Percentiles rank a stretch among this genome's conserved stretches.
Conservation (phyloP, 2,888 invertebrate genomes). For the Thyatira batis region DNA sequence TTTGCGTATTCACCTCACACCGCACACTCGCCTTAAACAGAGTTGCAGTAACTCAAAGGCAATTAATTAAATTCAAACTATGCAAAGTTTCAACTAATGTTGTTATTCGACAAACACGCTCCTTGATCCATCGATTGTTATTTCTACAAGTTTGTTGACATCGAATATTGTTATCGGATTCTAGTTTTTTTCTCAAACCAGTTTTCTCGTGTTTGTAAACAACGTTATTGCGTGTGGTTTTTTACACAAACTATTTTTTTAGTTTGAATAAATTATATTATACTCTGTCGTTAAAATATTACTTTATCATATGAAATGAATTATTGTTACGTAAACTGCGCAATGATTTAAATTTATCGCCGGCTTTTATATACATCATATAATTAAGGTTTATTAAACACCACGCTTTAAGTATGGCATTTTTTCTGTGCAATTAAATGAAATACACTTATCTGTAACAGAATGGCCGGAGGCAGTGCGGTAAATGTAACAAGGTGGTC, state of each 20-base stretch:
- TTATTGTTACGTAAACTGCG: background rate
- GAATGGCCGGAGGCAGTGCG: conserved; percentile 27
- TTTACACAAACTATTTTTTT: too few relatives aligned
- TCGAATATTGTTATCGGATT: background rate
- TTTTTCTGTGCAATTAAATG: conserved; percentile 16
- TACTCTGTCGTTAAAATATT: background rate
- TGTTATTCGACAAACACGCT: background rate
- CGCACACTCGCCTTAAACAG: background rate
- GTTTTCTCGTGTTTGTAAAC: background rate
- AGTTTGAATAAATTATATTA: background rate
- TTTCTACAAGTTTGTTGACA: background rate
- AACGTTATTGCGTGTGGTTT: background rate
- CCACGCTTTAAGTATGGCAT: conserved; percentile 10
- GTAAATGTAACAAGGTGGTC: conserved; percentile 61
- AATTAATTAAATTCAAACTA: background rate
- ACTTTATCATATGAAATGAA: background rate
- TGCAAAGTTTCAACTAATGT: background rate
- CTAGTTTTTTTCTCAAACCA: background rate
- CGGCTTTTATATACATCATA: background rate
- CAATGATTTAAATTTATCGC: background rate
- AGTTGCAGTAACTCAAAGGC: background rate
- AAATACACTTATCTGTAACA: conserved; percentile 12
- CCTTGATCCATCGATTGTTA: background rate
- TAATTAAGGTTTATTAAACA: background rate
- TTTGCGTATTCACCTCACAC: background rate